Conservation (phyloP, 1,140 invertebrate species). For the Sminthurides bifidus region DNA sequence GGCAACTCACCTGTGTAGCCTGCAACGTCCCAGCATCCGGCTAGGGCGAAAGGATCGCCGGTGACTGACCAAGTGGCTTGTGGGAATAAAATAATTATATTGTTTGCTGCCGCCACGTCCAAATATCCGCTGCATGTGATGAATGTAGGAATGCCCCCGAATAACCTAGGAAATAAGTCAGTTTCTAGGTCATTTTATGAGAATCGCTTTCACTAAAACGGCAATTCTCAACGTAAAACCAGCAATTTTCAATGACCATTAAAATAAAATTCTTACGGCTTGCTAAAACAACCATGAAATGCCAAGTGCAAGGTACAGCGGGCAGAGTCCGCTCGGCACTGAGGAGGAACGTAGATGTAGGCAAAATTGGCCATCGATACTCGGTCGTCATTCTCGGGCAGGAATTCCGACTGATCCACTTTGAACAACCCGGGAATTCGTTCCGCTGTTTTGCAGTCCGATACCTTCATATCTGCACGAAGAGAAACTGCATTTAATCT, state of each 20-base stretch:
- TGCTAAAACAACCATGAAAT: slow-evolving; percentile 22
- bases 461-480: slow-evolving; percentile 20
- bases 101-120: slow-evolving; percentile 26
- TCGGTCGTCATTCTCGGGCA: slow-evolving; percentile 18
- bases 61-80: slow-evolving; percentile 19
- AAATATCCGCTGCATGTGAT: slow-evolving; percentile 27
- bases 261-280: slow-evolving; percentile 13
- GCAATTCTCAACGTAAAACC: neutral
- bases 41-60: slow-evolving; percentile 22
- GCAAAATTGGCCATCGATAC: slow-evolving; percentile 24
- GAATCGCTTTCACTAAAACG: too few species aligned
- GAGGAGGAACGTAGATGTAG: slow-evolving; percentile 19
- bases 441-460: slow-evolving; percentile 16
- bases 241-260: neutral
- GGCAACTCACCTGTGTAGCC: slow-evolving; percentile 19
- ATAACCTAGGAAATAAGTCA: slow-evolving; percentile 2
- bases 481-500: neutral
- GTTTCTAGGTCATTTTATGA: too few species aligned
- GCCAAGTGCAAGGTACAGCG: slow-evolving; percentile 21
- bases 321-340: slow-evolving; percentile 14
- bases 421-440: slow-evolving; percentile 16
- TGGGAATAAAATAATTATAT: slow-evolving; percentile 25
- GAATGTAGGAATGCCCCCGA: slow-evolving; percentile 20
- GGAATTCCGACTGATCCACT: slow-evolving; percentile 21
- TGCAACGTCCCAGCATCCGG: slow-evolving; percentile 26